Evolutionary conservation across 2,113 vertebrate genomes (phyloP), one percentile per base, ranked within the genome.

Genomic region (Pithys albifrons): DNA sequence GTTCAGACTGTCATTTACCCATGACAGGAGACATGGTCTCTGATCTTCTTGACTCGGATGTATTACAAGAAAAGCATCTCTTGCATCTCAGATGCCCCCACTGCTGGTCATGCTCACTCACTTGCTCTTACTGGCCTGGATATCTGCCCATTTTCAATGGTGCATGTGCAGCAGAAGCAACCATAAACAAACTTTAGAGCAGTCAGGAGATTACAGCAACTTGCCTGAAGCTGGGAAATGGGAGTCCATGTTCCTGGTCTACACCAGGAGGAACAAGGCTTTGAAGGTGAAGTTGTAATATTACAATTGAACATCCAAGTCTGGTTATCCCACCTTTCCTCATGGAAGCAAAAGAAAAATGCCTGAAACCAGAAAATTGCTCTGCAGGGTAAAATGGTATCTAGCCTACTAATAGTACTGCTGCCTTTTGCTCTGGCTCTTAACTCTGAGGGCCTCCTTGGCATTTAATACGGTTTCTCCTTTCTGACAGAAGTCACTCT

Each of bases 261-360:
- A 2, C 20, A 13, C 7, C 1, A 1, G 28, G 31, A 28, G 6
- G 8, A 83, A 16, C 12, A 37, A 37, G 9, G 25, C 6, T 29
- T 62, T 69, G 54, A 46, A 41, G 4, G 7, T 19, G 14, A n/a
- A 52, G 8, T 29, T 88, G 7, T 10, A 55, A 20, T 8, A 31
- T 46, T 59, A 37, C 43, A 73, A 1, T 18, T 17, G 27, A 79
- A 29, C 64, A 49, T 3, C 3, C 3, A 6, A 35, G 5, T 14
- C 57, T 62, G 29, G 18, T 54, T 74, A 29, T 64, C 35, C 55
- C 4, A 4, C 18, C 7, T 59, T 48, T 59, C 29, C 14, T 12
- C 8, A 1, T 20, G 13, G 49, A 61, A 75, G 14, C 2, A 37
- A 62, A 29, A 89, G 19, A n/a, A 49, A 79, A 18, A 41, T 15